These are phyloP conservation scores for Dioctria linearis DNA, from an alignment of 2,888 invertebrate genomes.

Conservation along the genomic window DNA sequence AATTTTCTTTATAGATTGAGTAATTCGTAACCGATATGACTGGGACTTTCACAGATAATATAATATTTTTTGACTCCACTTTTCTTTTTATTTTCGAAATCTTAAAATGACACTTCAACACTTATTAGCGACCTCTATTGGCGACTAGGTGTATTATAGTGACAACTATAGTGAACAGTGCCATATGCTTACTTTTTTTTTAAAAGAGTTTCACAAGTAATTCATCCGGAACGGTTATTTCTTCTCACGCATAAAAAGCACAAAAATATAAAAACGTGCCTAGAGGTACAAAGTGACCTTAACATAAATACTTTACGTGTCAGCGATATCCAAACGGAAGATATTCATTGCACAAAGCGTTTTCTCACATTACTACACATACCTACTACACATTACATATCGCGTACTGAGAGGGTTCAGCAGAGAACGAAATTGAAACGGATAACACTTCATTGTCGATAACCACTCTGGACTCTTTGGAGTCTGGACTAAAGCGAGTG, in stretches of 20 bases:
- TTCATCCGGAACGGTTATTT: no score
- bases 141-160: no score
- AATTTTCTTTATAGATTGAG: no score
- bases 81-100: no score
- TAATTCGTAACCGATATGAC: no score
- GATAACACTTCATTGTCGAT: conserved; percentile 45
- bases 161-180: no score
- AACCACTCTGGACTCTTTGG: conserved; percentile 10
- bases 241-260: neutral
- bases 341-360: conserved; percentile 23
- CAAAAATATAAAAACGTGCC: conserved; percentile 46
- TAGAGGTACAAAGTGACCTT: conserved; percentile 29
- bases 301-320: neutral
- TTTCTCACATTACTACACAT: neutral
- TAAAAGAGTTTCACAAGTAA: no score
- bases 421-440: conserved; percentile 30
- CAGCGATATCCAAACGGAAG: conserved; percentile 27
- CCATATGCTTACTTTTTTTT: no score
- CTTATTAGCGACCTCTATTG: no score
- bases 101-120: no score
- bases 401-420: neutral
- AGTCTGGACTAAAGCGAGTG: neutral
- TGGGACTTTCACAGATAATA: no score
- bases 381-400: neutral
- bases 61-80: no score